A percentile compares a stretch with the other conserved stretches of the same genome.
Evolutionary conservation across 1,140 invertebrate genomes (phyloP).

Genomic region (Zaprionus vittiger): DNA sequence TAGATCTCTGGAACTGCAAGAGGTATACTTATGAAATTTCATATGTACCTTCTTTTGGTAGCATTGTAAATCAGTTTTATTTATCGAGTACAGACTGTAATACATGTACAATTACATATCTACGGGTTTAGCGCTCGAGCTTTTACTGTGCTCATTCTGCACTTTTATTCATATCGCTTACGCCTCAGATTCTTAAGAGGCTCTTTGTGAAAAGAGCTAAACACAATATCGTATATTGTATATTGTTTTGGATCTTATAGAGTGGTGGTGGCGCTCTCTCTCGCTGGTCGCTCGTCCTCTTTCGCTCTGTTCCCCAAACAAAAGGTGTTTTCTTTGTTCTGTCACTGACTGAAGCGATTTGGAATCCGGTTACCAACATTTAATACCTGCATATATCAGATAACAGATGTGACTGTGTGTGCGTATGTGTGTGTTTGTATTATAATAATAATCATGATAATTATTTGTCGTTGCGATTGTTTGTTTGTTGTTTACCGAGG

Average conservation of each 20-base stretch:
- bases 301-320: constrained; percentile 4
- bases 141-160: constrained; percentile 38
- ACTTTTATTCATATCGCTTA: constrained; percentile 45
- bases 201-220: constrained; percentile 13
- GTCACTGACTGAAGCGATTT: constrained; percentile 35
- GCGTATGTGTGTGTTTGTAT: constrained; percentile 3
- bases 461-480: constrained; percentile 26
- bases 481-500: constrained; percentile 32
- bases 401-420: not conserved
- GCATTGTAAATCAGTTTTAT: not conserved
- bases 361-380: constrained; percentile 48
- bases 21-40: not conserved
- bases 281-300: constrained; percentile 4
- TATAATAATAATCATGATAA: constrained; percentile 44
- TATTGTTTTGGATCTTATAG: constrained; percentile 60
- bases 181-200: constrained; percentile 22
- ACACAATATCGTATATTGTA: constrained; percentile 79
- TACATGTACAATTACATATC: constrained; percentile 31
- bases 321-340: constrained; percentile 44
- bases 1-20: not conserved
- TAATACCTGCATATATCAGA: constrained; percentile 39
- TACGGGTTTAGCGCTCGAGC: not conserved
- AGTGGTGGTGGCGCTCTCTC: not conserved
- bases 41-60: not conserved
- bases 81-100: constrained; percentile 7